Conservation (phyloP, 2,113 vertebrate species). For the Hypomesus transpacificus region DNA sequence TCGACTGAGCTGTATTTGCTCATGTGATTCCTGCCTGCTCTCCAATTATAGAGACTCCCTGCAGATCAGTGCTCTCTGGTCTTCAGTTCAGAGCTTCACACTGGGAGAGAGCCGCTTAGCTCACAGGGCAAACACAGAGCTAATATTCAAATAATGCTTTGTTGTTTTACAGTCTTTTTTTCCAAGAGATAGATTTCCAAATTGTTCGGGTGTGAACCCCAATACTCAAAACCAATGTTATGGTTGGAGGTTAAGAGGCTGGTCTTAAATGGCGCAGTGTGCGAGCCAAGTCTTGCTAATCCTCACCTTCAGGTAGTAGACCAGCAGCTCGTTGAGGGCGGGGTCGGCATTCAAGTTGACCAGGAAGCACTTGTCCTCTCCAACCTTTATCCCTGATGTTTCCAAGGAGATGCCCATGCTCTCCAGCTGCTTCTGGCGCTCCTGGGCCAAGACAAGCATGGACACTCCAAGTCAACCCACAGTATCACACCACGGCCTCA, state of each 20-base stretch:
- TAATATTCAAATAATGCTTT: no score
- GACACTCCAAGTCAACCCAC: no score
- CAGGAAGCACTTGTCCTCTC: constrained; percentile 95
- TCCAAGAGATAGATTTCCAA: no score
- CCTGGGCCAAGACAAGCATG: constrained; percentile 68
- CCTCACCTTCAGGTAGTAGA: constrained; percentile 95
- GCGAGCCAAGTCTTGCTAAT: no score
- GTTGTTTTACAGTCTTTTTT: no score
- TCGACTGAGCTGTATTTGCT: background rate
- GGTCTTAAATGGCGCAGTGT: no score
- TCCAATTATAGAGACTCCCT: background rate
- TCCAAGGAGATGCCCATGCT: constrained; percentile 99
- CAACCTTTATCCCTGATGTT: constrained; percentile 97
- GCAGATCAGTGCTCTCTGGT: background rate
- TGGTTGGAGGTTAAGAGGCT: no score
- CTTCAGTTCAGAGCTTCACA: background rate
- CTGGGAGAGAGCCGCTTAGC: background rate
- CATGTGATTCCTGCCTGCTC: constrained; percentile 14
- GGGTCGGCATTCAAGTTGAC: constrained; percentile 98
- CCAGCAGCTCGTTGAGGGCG: constrained; percentile 93
- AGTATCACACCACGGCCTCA: no score
- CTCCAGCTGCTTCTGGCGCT: constrained; percentile 94
- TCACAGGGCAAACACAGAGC: no score
- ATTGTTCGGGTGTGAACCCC: no score
- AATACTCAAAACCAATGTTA: no score